Conservation (phyloP, 2,888 invertebrate species). For the Lypha dubia region DNA sequence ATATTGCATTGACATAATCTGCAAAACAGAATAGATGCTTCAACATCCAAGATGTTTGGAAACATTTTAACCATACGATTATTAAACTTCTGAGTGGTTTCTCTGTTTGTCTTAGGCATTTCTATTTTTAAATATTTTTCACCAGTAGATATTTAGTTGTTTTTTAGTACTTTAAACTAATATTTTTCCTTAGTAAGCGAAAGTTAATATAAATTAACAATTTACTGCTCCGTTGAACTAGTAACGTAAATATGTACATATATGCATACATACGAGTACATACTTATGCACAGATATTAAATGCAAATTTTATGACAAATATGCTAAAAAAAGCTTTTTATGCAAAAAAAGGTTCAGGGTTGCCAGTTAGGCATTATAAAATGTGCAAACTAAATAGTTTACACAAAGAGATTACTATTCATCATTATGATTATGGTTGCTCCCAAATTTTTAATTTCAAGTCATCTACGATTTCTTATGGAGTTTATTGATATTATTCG, state of each 20-base stretch:
- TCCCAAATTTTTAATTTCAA: no score
- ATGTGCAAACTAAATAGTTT: background rate
- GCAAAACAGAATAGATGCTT: conserved; percentile 44
- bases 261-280: background rate
- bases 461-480: no score
- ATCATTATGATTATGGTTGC: background rate
- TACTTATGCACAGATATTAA: no score
- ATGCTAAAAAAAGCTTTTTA: conserved; percentile 60
- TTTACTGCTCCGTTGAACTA: background rate
- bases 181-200: background rate
- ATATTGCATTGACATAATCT: conserved; percentile 53
- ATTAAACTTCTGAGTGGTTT: conserved; percentile 39
- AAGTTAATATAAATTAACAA: background rate
- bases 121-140: background rate
- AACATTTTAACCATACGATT: conserved; percentile 48
- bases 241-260: conserved; percentile 33
- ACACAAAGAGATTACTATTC: background rate
- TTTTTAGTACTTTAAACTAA: background rate
- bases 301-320: conserved; percentile 49
- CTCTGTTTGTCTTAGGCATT: conserved; percentile 43
- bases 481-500: no score
- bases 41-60: conserved; percentile 41
- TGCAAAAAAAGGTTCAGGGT: conserved; percentile 29
- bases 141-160: background rate
- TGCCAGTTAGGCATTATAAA: conserved; percentile 14